Base-by-base conservation (phyloP, 2,888 invertebrate genomes). In the Timema podura region DNA sequence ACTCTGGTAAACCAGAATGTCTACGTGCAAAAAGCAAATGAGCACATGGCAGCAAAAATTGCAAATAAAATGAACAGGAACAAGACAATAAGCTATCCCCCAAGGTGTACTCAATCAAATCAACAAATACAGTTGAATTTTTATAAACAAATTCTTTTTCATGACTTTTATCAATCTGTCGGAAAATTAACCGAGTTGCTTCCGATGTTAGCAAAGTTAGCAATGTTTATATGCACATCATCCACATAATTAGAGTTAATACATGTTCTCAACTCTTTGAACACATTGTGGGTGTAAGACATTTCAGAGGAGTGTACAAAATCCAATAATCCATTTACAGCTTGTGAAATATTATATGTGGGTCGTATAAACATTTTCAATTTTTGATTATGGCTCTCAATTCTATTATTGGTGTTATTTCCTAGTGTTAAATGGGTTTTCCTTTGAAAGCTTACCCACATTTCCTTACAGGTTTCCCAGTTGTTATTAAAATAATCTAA, bases 341-440 rank as follows among this genome's bases (percentile, higher is more conserved):
- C 68, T 16, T 68, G 64, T 11, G 48, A 47, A 10, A 68, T 65
- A 48, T 68, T 45, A 45, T 44, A 64, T 15, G 15, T 68, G 13
- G 44, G 44, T 65, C 16, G 44, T 15, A 68, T 64, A 16, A 44
- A 59, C 10, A 15, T 15, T 47, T 68, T 68, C 10, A 68, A 15
- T 15, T 68, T 68, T 61, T 68, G 68, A 44, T 68, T 68, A 68
- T 68, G 68, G 44, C 68, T 68, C 16, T 68, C 68, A 15, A 68
- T 8, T 45, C 68, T 68, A 49, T 68, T 68, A 68, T 68, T 68
- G 11, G 68, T 68, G n/a, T 68, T 57, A 68, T 68, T 68, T n/a
- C 68, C 68, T 68, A 68, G 54, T 10, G 68, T 68, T 13, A 57
- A 51, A 51, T 48, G 30, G 11, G 16, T 46, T 44, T 44, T 59